Conservation (phyloP, 2,113 vertebrate species). For the Chloropsis hardwickii region DNA sequence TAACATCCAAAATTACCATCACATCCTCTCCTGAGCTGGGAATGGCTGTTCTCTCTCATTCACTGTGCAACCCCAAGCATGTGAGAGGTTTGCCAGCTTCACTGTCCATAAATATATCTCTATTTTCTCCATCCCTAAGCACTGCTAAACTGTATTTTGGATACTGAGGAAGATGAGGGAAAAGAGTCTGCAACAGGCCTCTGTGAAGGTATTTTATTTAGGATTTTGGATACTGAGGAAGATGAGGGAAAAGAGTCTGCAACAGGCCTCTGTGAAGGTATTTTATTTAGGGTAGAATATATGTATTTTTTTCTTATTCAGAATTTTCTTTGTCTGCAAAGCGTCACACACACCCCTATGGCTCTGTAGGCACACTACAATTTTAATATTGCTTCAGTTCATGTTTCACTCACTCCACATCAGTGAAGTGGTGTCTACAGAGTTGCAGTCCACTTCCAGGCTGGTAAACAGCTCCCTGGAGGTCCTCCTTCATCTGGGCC, state of each 20-base stretch:
- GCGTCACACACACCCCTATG: neutral
- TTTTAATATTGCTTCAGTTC: conserved; percentile 40
- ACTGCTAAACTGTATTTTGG: neutral
- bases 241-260: neutral
- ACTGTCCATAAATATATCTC: neutral
- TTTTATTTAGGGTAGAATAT: neutral
- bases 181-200: neutral
- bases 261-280: neutral
- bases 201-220: neutral
- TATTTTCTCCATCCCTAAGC: neutral
- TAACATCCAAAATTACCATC: neutral
- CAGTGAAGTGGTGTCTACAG: neutral
- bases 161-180: neutral
- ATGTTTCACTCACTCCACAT: conserved; percentile 46
- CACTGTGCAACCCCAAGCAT: neutral
- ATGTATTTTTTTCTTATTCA: neutral
- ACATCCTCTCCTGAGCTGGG: neutral
- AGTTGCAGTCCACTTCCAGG: conserved; percentile 3
- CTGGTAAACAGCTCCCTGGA: conserved; percentile 19
- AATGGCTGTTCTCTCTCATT: neutral
- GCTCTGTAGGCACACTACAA: neutral
- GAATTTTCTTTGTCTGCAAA: conserved; percentile 48
- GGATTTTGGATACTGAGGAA: neutral
- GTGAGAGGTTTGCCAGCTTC: neutral
- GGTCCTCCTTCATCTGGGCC: neutral